A percentile compares a stretch with the other conserved stretches of the same genome.
Conservation (phyloP, 2,888 invertebrate genomes). For the Drosophila gaucha region DNA sequence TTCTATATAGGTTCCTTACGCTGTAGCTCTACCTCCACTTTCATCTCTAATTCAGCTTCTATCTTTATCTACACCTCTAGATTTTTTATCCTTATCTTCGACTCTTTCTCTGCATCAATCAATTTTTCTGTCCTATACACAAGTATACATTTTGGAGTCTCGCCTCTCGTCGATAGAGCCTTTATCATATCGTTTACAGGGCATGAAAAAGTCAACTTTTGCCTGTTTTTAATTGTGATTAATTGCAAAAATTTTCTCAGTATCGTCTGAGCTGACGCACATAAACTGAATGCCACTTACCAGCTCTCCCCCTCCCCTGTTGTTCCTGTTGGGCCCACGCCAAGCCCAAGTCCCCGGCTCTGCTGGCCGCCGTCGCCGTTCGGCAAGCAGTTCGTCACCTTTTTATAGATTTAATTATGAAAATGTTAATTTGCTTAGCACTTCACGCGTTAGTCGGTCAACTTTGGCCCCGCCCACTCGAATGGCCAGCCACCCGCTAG, state of each 20-base stretch:
- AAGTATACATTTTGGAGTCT: background rate
- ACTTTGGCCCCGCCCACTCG: background rate
- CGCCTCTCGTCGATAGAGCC: background rate
- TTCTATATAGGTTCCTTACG: no score
- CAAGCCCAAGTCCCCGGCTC: no score
- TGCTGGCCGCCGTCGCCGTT: background rate
- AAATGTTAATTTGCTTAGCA: conserved; percentile 78
- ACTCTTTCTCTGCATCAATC: background rate
- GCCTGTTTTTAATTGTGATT: conserved; percentile 60
- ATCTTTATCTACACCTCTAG: no score
- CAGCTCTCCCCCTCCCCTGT: background rate
- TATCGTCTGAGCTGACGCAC: conserved; percentile 13
- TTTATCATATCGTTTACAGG: background rate
- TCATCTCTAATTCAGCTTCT: no score
- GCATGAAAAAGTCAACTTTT: conserved; percentile 20
- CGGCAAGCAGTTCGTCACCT: conserved; percentile 41
- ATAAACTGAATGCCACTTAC: background rate
- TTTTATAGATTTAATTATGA: conserved; percentile 67
- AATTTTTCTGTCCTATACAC: no score
- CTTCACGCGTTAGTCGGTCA: conserved; percentile 54
- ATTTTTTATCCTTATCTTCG: no score
- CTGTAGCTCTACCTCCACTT: no score
- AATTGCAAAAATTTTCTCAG: conserved; percentile 46
- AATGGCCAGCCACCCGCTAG: no score
- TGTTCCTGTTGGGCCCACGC: no score